These are phyloP conservation scores for Tokudaia muenninki DNA, from an alignment of 2,797 vertebrate species.

Conservation along the genomic window DNA sequence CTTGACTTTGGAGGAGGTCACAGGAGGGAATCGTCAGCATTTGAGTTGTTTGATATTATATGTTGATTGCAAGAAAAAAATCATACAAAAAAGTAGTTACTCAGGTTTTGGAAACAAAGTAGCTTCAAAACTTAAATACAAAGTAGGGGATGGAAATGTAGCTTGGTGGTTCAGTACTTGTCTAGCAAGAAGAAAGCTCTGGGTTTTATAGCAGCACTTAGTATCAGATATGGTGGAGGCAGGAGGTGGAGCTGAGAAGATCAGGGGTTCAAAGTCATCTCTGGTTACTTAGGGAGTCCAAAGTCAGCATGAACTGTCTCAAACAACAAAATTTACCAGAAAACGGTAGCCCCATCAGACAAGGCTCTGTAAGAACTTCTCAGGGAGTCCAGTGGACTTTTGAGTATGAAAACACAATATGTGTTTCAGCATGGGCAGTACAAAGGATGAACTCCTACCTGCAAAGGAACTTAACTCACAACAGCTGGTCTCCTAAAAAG, in stretches of 20 bases:
- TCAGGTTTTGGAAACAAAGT: not conserved
- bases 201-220: not conserved
- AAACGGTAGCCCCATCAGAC: not conserved
- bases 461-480: not conserved
- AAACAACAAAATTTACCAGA: not conserved
- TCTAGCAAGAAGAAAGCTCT: not conserved
- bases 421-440: not conserved
- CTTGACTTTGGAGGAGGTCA: not conserved
- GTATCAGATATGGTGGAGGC: not conserved
- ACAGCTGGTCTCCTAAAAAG: not conserved
- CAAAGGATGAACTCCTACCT: not conserved
- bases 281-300: not conserved
- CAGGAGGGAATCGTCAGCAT: not conserved
- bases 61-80: not conserved
- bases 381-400: not conserved
- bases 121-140: not conserved
- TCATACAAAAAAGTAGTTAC: not conserved
- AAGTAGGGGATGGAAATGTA: not conserved
- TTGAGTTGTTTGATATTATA: not conserved
- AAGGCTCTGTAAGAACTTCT: not conserved
- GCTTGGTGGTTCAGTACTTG: too few species aligned
- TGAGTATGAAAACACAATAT: not conserved
- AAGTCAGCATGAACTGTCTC: not conserved
- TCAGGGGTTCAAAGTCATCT: not conserved
- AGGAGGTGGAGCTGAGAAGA: not conserved